Evolutionary conservation across 2,888 invertebrate genomes (phyloP).

Genomic region (Limnephilus marmoratus): DNA sequence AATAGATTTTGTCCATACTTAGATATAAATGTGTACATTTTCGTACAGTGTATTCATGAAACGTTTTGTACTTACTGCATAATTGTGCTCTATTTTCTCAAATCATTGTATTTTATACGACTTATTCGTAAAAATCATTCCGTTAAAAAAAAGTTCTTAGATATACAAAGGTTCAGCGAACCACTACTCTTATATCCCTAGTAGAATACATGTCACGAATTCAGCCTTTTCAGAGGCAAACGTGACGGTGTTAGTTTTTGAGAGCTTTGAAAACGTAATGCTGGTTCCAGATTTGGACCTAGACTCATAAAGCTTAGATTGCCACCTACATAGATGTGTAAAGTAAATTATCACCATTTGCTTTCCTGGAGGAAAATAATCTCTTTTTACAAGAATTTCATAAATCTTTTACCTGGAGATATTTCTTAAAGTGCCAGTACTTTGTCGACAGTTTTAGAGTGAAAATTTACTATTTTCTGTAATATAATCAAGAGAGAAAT

Average conservation of each 20-base stretch:
- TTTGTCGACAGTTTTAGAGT: background rate
- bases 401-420: background rate
- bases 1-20: too few relatives aligned
- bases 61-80: too few relatives aligned
- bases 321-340: background rate
- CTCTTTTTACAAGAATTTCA: background rate
- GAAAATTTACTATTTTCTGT: too few relatives aligned
- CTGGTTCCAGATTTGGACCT: background rate
- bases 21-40: too few relatives aligned
- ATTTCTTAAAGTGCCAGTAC: background rate
- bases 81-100: too few relatives aligned
- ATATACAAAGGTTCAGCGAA: background rate
- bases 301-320: background rate
- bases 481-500: too few relatives aligned
- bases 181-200: background rate
- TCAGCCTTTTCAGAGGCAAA: background rate
- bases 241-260: background rate
- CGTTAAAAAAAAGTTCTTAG: background rate
- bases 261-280: slow-evolving; percentile 8
- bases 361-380: background rate
- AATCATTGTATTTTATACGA: too few relatives aligned
- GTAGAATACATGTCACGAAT: background rate
- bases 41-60: too few relatives aligned
- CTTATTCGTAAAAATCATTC: too few relatives aligned
- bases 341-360: background rate